These are phyloP conservation scores for Babylonia areolata DNA, from an alignment of 1,140 invertebrate genomes.

Conservation along the genomic window DNA sequence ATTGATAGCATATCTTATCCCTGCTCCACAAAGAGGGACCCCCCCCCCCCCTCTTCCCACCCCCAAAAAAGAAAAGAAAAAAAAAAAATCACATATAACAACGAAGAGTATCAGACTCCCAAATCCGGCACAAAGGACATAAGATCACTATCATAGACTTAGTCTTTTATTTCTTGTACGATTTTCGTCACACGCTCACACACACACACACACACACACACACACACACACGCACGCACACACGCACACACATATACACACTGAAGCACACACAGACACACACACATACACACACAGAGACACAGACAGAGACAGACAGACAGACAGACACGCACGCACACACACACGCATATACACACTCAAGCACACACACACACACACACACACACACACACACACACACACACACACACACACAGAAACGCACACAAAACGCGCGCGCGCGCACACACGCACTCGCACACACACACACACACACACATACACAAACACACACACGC, in stretches of 20 bases:
- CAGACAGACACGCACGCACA: not conserved
- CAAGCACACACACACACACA: not conserved
- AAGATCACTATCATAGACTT: too few relatives aligned
- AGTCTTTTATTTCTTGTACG: too few relatives aligned
- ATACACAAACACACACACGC: too few relatives aligned
- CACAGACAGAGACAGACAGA: not conserved
- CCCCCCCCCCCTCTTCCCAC: too few relatives aligned
- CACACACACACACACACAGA: conserved; percentile 14
- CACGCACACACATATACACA: not conserved
- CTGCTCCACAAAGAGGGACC: too few relatives aligned
- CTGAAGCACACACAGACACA: conserved; percentile 12
- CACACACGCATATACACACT: not conserved
- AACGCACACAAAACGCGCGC: too few relatives aligned
- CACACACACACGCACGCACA: not conserved
- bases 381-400: not conserved
- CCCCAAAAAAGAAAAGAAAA: too few relatives aligned
- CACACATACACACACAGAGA: conserved; percentile 18
- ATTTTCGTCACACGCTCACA: not conserved
- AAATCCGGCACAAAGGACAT: too few relatives aligned
- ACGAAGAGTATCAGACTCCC: too few relatives aligned
- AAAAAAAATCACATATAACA: too few relatives aligned
- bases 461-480: conserved; percentile 21
- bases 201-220: not conserved
- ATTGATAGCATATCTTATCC: too few relatives aligned
- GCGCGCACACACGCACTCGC: not conserved